These are phyloP conservation scores for Archips xylosteana DNA, from an alignment of 2,888 invertebrate species.

Conservation along the genomic window DNA sequence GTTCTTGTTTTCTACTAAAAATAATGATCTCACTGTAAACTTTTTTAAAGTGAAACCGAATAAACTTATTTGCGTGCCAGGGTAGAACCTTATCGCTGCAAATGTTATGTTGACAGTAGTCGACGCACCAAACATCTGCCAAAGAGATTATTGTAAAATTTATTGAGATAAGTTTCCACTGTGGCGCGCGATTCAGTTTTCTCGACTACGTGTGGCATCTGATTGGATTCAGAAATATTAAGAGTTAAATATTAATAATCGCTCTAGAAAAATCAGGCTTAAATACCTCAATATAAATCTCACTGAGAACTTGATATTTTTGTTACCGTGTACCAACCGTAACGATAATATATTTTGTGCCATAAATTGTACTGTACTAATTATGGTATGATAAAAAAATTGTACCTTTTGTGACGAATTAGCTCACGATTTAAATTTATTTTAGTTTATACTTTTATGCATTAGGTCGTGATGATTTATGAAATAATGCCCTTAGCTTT, in stretches of 20 bases:
- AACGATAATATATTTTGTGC: conserved; percentile 47
- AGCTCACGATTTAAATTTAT: conserved; percentile 38
- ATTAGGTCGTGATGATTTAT: conserved; percentile 30
- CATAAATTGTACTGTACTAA: conserved; percentile 44
- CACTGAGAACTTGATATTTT: conserved; percentile 31
- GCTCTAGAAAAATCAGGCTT: background rate
- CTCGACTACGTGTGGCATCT: background rate
- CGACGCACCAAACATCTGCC: too few relatives aligned
- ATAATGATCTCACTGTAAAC: conserved; percentile 6
- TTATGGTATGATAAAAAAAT: conserved; percentile 32
- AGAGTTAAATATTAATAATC: background rate
- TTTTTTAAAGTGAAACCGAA: background rate
- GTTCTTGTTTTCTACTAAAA: background rate
- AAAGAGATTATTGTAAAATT: too few relatives aligned
- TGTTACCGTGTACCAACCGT: conserved; percentile 47
- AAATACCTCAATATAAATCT: conserved; percentile 11
- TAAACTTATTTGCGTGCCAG: too few relatives aligned
- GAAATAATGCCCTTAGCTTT: conserved; percentile 37
- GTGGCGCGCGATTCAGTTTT: too few relatives aligned
- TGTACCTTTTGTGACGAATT: conserved; percentile 40
- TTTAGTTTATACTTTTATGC: conserved; percentile 34
- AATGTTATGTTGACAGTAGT: too few relatives aligned
- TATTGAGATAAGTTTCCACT: too few relatives aligned
- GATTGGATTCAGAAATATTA: background rate
- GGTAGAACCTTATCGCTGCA: too few relatives aligned